Base-by-base conservation (phyloP, 2,888 invertebrate genomes). In the Himalopsyche tibetana region DNA sequence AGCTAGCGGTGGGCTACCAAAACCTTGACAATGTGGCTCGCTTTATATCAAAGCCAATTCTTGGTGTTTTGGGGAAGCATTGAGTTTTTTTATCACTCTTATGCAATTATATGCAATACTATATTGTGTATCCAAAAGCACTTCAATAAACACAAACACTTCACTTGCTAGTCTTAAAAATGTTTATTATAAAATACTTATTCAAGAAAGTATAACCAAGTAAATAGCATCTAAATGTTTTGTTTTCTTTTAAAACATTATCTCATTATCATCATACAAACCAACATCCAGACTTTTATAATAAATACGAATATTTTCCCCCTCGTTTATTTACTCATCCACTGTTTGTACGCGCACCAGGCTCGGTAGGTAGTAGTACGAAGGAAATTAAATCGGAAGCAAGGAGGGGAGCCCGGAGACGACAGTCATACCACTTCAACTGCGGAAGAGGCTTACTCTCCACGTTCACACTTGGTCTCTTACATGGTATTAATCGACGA, bases 311-410 rank as follows among this genome's bases (percentile, higher is more conserved):
- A 63, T 63, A 63, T 63, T 28, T 63, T 19, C 63, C 19, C 28
- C 51, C 19, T 5, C n/a, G 56, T 56, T 63, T 63, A 63, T 63
- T 63, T 63, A 63, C 63, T 19, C 63, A 5, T 19, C 28, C 63
- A 63, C 63, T 63, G 63, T 63, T 63, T 63, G 63, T 19, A 4
- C n/a, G 5, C 63, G n/a, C 63, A 63, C 19, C 63, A 63, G 6
- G 63, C 19, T 19, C 11, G 63, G 63, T 63, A 63, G 19, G 28
- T 63, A 63, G 63, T 63, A 63, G 63, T 63, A 63, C 19, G 63
- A 63, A 85, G 85, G 85, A 85, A 85, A 85, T 85, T 85, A 85
- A 85, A 85, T 85, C 85, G 85, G 85, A 85, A 85, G 82, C 79
- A 79, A 36, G 40, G 51, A 45, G 45, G 82, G 80, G 79, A 42